A percentile compares a stretch with the other conserved stretches of the same genome.
These are phyloP conservation scores for Rhaphigaster nebulosa DNA, from an alignment of 2,888 invertebrate genomes.

Conservation along the genomic window DNA sequence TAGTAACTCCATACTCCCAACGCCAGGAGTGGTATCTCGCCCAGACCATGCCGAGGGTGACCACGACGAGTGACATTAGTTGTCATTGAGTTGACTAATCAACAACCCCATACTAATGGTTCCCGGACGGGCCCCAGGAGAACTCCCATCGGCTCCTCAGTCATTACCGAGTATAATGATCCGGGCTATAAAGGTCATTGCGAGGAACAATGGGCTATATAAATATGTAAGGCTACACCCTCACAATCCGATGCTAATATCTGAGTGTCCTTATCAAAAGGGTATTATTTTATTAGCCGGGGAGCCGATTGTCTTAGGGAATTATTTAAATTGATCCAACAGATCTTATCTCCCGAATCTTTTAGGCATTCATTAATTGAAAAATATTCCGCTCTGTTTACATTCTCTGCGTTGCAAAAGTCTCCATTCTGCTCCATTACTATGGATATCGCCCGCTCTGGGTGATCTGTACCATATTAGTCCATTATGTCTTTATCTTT, in stretches of 20 bases:
- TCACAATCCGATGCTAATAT: constrained; percentile 49
- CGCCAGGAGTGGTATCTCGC: background rate
- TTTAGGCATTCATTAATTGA: constrained; percentile 47
- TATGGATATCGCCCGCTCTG: background rate
- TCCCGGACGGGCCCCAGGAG: background rate
- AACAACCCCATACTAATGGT: background rate
- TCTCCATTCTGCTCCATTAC: background rate
- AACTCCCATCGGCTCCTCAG: constrained; percentile 14
- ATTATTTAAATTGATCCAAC: constrained; percentile 28
- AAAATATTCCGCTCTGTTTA: constrained; percentile 49
- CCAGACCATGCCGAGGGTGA: background rate
- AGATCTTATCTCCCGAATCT: background rate
- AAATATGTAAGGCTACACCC: constrained; percentile 55
- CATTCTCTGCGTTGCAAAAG: constrained; percentile 25
- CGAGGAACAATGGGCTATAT: constrained; percentile 50
- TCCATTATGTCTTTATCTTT: background rate
- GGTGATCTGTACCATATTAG: background rate
- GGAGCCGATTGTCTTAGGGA: constrained; percentile 32
- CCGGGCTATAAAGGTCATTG: constrained; percentile 44
- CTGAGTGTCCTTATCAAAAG: background rate
- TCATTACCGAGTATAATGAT: constrained; percentile 54
- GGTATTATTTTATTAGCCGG: constrained; percentile 43
- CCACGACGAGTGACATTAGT: background rate
- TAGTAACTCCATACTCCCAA: background rate
- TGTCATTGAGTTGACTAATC: constrained; percentile 34